Evolutionary conservation across 2,113 vertebrate genomes (phyloP), one percentile per base, ranked within the genome.

Genomic region (Cyphomyrus discorhynchus): DNA sequence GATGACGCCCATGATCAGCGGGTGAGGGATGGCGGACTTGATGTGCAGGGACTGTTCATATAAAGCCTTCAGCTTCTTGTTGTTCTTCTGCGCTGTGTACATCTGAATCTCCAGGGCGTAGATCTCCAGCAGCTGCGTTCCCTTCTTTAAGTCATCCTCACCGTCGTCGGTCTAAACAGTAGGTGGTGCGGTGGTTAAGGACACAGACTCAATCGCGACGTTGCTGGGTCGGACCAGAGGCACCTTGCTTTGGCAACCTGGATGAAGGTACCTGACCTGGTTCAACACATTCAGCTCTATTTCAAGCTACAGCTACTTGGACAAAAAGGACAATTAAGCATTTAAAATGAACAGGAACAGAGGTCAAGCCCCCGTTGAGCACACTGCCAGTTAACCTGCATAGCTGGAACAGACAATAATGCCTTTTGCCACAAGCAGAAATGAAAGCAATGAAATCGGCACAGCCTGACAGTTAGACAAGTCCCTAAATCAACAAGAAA

Each of bases 51-150:
- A 99, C 93, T 99, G 98, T 94, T 99, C 98, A 91, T 99, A 99
- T 89, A 99, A 95, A 85, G 98, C 98, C 96, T 99, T 99, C 90
- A 99, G 96, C 93, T 99, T 99, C 96, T 99, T 99, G 96, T 99
- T 99, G 96, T 99, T 99, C 95, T 99, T 99, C 95, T 99, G 98
- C 93, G 98, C 98, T 0, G 98, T 99, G 93, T 99, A 99, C 98
- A 99, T 99, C 92, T 99, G 98, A 94, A 99, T 99, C 96, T 99
- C 98, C 94, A 99, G 95, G 92, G 98, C 98, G 90, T 99, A 99
- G 93, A 99, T 99, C 96, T 99, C 98, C 96, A 99, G 93, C 92
- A 99, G 96, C 91, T 99, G 98, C 50, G 98, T 99, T 92, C 98
- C 98, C 93, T 99, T 99, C 95, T 99, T 99, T 88, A 99, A 94